phyloP scores from a whole-genome alignment of 2,113 vertebrate species.

The Chaetops frenatus region DNA sequence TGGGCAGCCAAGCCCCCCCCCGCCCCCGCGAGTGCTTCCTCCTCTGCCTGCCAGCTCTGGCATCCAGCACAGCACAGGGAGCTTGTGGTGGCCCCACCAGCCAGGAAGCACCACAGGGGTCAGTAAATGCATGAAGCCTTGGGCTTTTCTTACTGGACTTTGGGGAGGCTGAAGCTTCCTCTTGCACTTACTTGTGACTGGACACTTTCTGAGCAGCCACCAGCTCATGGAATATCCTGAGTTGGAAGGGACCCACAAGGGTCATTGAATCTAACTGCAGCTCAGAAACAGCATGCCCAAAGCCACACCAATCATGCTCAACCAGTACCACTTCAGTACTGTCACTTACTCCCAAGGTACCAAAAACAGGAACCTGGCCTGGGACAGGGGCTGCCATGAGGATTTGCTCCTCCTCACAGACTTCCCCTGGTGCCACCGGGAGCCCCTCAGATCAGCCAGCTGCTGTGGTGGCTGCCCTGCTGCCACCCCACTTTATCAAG shows the following conservation, averaged over 20 bases:
- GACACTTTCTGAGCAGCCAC: not conserved
- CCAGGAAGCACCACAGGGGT: not conserved
- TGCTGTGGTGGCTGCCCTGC: not conserved
- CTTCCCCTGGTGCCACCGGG: fast-evolving
- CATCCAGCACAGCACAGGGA: not conserved
- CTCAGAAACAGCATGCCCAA: not conserved
- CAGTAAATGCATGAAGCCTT: fast-evolving
- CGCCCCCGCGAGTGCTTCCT: not conserved
- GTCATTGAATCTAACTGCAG: not conserved
- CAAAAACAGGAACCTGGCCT: not conserved
- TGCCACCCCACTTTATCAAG: not conserved
- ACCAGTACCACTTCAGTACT: no score
- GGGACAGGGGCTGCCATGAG: fast-evolving
- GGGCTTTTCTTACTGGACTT: not conserved
- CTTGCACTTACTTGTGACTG: not conserved
- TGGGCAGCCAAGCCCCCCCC: not conserved
- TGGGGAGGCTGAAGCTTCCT: not conserved
- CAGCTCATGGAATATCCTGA: not conserved
- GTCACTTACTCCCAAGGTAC: no score
- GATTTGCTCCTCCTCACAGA: not conserved
- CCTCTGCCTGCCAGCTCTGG: not conserved
- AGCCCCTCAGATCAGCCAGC: not conserved
- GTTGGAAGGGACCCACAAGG: not conserved
- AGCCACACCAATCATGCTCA: not conserved
- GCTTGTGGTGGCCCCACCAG: not conserved